Evolutionary conservation across 2,113 vertebrate genomes (phyloP).

Genomic region (Phodopus roborovskii): DNA sequence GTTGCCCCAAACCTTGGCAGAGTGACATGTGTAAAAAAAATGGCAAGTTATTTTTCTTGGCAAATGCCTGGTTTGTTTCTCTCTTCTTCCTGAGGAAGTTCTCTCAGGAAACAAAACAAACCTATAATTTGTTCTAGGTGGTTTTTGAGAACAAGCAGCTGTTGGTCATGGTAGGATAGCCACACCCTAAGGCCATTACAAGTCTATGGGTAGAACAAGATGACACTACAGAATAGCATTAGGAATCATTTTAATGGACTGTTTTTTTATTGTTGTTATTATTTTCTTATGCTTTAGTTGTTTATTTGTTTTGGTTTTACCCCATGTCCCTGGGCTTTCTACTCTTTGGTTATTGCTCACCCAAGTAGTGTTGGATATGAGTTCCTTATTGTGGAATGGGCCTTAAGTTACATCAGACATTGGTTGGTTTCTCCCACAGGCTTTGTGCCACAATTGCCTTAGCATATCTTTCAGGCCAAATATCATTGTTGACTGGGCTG

Average conservation of each 20-base stretch:
- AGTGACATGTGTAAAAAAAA: slow-evolving; percentile 97
- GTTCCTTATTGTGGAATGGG: neutral
- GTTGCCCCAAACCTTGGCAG: slow-evolving; percentile 96
- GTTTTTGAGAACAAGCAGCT: slow-evolving; percentile 94
- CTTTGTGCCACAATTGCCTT: neutral
- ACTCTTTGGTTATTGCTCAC: neutral
- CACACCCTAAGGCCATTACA: too few relatives aligned
- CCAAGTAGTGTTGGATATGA: neutral
- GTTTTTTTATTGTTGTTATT: neutral
- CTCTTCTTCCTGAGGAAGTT: slow-evolving; percentile 98
- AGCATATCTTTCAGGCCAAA: neutral
- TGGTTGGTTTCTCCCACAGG: neutral
- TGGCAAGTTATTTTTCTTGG: slow-evolving; percentile 96
- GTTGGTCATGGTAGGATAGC: slow-evolving; percentile 93
- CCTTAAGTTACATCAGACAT: neutral
- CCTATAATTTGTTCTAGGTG: slow-evolving; percentile 97
- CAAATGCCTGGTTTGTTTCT: slow-evolving; percentile 97
- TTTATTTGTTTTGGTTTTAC: neutral
- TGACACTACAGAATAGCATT: neutral
- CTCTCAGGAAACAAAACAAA: slow-evolving; percentile 99
- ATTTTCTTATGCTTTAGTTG: neutral
- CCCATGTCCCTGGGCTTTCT: neutral
- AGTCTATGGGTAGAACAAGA: too few relatives aligned
- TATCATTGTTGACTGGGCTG: neutral
- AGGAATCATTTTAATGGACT: neutral